Conservation (phyloP, 2,797 vertebrate genomes). For the Ibycter americanus region DNA sequence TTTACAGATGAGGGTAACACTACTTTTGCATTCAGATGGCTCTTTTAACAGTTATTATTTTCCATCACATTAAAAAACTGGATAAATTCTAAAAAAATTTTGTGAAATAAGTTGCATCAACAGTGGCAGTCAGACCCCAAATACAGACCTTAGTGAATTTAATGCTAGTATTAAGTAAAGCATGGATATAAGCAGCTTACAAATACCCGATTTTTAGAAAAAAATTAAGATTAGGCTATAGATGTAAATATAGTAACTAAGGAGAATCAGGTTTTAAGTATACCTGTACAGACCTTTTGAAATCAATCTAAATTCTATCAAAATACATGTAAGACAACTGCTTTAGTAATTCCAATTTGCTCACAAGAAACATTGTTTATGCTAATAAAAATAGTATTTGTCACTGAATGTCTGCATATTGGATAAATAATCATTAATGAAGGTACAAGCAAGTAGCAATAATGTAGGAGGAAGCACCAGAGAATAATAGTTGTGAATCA, state of each 20-base stretch:
- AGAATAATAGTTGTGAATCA: not conserved
- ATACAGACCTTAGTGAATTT: not conserved
- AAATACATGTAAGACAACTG: not conserved
- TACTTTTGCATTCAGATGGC: not conserved
- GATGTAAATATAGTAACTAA: not conserved
- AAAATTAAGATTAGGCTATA: not conserved
- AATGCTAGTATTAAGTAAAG: not conserved
- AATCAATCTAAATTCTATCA: not conserved
- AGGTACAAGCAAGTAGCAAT: not conserved
- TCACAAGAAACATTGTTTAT: not conserved
- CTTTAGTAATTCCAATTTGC: not conserved
- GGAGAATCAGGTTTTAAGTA: not conserved
- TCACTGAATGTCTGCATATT: not conserved
- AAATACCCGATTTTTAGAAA: not conserved
- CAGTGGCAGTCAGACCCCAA: not conserved
- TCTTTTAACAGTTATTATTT: constrained; percentile 18
- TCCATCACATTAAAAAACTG: not conserved
- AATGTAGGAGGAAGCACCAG: not conserved
- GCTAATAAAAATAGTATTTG: not conserved
- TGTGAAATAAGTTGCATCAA: not conserved
- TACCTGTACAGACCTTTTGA: not conserved
- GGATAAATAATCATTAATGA: not conserved
- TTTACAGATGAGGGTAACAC: constrained; percentile 14
- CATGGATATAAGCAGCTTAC: not conserved
- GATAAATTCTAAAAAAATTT: not conserved